phyloP scores from a whole-genome alignment of 1,140 invertebrate genomes.

The Sminthurides bifidus region DNA sequence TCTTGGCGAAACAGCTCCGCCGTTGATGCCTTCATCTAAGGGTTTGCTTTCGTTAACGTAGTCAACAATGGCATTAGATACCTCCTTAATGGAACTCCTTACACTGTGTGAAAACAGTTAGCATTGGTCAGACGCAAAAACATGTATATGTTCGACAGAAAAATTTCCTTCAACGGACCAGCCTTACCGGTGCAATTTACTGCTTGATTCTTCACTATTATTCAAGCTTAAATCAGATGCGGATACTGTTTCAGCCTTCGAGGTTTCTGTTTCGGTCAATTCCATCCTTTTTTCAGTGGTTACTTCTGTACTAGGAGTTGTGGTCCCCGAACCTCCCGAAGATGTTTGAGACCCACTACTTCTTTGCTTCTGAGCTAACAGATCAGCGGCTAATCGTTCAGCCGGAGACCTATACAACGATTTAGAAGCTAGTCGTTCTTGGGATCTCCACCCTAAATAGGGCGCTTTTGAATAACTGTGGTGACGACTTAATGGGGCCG shows the following conservation, averaged over 20 bases:
- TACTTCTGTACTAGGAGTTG: conserved; percentile 38
- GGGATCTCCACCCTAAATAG: conserved; percentile 78
- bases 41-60: conserved; percentile 48
- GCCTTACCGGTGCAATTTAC: conserved; percentile 29
- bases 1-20: conserved; percentile 38
- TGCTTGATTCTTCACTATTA: conserved; percentile 30
- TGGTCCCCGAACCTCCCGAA: too few species aligned
- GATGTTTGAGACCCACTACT: too few species aligned
- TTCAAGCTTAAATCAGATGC: conserved; percentile 31
- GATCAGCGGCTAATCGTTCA: conserved; percentile 59
- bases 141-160: background rate
- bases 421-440: conserved; percentile 55
- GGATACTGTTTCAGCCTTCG: conserved; percentile 12
- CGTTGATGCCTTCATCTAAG: conserved; percentile 50
- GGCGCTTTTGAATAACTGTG: conserved; percentile 44
- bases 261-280: conserved; percentile 9
- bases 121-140: background rate
- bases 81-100: conserved; percentile 77
- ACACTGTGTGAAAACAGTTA: conserved; percentile 46
- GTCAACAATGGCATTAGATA: conserved; percentile 82
- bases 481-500: conserved; percentile 24
- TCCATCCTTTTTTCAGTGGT: conserved; percentile 4
- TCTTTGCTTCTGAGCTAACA: conserved; percentile 42
- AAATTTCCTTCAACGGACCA: background rate
- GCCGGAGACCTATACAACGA: conserved; percentile 56